These are phyloP conservation scores for Pavo muticus DNA, from an alignment of 2,113 vertebrate genomes.

Conservation along the genomic window DNA sequence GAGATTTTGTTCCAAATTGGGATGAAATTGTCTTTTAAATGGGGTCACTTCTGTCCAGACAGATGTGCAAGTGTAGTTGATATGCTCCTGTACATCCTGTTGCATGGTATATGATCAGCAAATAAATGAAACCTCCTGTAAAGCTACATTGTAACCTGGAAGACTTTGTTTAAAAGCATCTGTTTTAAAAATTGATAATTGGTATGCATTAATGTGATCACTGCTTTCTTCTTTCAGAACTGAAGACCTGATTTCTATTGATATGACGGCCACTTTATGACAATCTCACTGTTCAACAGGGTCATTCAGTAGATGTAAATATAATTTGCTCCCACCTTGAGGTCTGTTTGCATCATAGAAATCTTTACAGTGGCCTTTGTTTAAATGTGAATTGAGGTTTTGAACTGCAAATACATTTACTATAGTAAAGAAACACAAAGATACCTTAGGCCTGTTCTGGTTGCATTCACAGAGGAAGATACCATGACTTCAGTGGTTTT, in stretches of 20 bases:
- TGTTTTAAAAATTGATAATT: neutral
- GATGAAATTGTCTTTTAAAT: neutral
- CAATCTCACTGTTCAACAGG: neutral
- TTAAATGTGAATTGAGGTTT: neutral
- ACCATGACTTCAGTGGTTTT: neutral
- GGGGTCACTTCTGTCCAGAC: neutral
- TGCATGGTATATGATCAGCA: fast-evolving
- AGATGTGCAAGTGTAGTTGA: neutral
- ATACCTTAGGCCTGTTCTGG: neutral
- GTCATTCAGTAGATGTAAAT: neutral
- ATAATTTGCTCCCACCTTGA: neutral
- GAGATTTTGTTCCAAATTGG: neutral
- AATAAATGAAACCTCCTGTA: neutral
- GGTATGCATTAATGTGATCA: neutral
- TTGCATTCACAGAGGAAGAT: neutral
- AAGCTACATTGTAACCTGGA: neutral
- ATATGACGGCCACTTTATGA: neutral
- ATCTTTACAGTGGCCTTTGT: neutral
- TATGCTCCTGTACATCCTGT: neutral
- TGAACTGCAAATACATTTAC: neutral
- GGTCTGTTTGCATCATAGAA: neutral
- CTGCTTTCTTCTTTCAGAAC: neutral
- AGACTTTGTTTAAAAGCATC: neutral
- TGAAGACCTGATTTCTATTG: neutral
- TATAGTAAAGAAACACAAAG: neutral